Evolutionary conservation across 2,797 vertebrate species (phyloP).

Genomic region (Falco peregrinus): DNA sequence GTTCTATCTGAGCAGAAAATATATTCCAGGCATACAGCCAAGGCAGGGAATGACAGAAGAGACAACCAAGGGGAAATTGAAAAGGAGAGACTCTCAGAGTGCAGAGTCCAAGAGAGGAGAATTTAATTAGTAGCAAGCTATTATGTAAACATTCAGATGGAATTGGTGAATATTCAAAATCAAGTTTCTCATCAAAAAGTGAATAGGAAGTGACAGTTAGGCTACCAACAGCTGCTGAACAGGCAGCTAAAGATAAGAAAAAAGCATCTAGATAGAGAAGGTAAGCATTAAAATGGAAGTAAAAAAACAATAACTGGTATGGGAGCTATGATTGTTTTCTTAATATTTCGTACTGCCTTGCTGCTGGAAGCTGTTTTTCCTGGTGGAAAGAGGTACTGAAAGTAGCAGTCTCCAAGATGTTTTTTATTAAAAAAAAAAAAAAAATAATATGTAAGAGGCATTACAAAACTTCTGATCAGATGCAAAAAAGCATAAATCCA

Average conservation of each 20-base stretch:
- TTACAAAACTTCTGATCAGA: not conserved
- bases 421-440: not conserved
- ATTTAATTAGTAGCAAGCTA: conserved; percentile 33
- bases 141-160: conserved; percentile 31
- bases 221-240: conserved; percentile 38
- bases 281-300: conserved; percentile 26
- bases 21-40: conserved; percentile 5
- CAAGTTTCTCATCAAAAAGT: conserved; percentile 29
- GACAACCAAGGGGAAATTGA: conserved; percentile 6
- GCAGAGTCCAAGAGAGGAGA: not conserved
- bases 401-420: not conserved
- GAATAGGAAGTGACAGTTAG: conserved; percentile 18
- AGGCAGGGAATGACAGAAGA: not conserved
- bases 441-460: not conserved
- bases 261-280: conserved; percentile 7
- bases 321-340: not conserved
- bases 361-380: not conserved
- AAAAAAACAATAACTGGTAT: not conserved
- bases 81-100: not conserved
- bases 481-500: not conserved
- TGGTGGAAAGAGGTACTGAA: not conserved
- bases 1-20: not conserved
- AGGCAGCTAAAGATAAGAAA: not conserved
- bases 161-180: conserved; percentile 32
- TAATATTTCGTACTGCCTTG: not conserved